phyloP scores from a whole-genome alignment of 2,888 invertebrate species.

The Diloba caeruleocephala region DNA sequence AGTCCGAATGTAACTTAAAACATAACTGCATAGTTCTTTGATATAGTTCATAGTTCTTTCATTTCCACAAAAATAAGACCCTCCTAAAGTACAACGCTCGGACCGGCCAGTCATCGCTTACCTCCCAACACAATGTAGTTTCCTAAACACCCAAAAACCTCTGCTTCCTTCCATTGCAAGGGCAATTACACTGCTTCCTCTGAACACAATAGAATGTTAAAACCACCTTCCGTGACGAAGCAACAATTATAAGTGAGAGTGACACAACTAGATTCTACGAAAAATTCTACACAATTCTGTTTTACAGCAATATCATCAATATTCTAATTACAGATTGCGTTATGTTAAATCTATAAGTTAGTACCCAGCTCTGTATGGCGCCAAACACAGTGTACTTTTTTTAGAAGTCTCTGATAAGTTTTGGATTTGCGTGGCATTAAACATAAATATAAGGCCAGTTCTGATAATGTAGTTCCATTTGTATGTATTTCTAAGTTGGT shows the following conservation, averaged over 20 bases:
- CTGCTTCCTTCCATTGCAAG: slow-evolving; percentile 76
- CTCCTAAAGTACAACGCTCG: slow-evolving; percentile 18
- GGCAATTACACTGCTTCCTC: slow-evolving; percentile 84
- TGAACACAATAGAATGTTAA: slow-evolving; percentile 80
- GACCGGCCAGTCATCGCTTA: slow-evolving; percentile 37
- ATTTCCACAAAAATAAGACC: slow-evolving; percentile 18
- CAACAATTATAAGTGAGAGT: slow-evolving; percentile 64
- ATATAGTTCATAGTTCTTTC: background rate
- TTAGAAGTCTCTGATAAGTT: too few relatives aligned
- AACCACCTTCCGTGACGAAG: slow-evolving; percentile 70
- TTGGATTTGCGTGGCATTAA: too few relatives aligned
- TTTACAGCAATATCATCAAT: slow-evolving; percentile 3
- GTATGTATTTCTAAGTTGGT: slow-evolving; percentile 2
- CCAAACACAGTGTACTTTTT: too few relatives aligned
- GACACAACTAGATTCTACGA: slow-evolving; percentile 51
- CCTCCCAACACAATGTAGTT: slow-evolving; percentile 58
- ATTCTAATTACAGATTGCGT: background rate
- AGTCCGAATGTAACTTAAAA: background rate
- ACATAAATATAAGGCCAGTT: background rate
- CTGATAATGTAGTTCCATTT: background rate
- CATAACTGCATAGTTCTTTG: background rate
- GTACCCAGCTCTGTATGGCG: too few relatives aligned
- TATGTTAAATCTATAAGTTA: background rate
- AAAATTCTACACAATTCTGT: slow-evolving; percentile 20
- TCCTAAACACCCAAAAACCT: slow-evolving; percentile 74